phyloP scores from a whole-genome alignment of 2,113 vertebrate species.

The Petromus typicus region DNA sequence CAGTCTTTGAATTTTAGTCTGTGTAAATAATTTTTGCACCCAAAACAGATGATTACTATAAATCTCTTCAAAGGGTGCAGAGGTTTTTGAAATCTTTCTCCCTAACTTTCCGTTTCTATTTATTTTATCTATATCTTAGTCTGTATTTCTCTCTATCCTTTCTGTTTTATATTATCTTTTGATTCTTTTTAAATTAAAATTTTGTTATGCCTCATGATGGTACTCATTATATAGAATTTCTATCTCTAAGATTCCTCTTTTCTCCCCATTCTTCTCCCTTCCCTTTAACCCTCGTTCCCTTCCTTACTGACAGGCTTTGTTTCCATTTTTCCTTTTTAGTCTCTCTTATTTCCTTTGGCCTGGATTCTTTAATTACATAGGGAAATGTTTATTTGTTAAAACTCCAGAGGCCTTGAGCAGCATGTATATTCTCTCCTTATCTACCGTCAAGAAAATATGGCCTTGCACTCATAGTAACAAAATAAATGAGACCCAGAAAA shows the following conservation, averaged over 20 bases:
- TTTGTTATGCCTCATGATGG: background rate
- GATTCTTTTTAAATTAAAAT: background rate
- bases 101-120: background rate
- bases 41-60: background rate
- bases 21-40: background rate
- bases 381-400: background rate
- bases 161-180: background rate
- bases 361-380: background rate
- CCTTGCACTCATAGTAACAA: background rate
- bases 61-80: background rate
- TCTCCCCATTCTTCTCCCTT: background rate
- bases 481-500: background rate
- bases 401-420: too few relatives aligned
- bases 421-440: background rate
- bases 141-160: background rate
- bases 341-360: background rate
- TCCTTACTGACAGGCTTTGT: background rate
- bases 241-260: background rate
- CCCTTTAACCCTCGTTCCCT: too few relatives aligned
- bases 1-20: background rate
- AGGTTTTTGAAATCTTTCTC: background rate
- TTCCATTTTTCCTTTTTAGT: background rate
- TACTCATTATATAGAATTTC: background rate
- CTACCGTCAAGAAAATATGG: background rate
- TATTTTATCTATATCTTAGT: background rate